Conservation (phyloP, 2,888 invertebrate species). For the Eupeodes luniger region DNA sequence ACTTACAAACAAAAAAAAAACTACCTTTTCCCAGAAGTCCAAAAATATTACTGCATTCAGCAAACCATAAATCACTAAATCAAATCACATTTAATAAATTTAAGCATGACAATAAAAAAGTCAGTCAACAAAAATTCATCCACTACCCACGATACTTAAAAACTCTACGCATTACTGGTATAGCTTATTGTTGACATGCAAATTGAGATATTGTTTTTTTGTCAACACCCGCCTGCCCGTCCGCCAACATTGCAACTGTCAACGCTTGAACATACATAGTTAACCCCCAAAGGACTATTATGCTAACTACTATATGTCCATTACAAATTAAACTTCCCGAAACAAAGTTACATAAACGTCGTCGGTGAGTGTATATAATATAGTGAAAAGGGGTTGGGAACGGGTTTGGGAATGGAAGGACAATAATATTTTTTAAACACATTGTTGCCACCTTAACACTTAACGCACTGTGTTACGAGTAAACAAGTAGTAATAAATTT, state of each 20-base stretch:
- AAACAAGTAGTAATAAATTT: slow-evolving; percentile 76
- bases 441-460: slow-evolving; percentile 38
- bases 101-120: slow-evolving; percentile 21
- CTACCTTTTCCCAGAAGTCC: slow-evolving; percentile 1
- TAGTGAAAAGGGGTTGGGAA: background rate
- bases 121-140: slow-evolving; percentile 27
- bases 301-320: slow-evolving; percentile 23
- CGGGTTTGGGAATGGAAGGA: background rate
- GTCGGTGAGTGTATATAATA: too few relatives aligned
- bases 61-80: slow-evolving; percentile 34
- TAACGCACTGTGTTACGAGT: slow-evolving; percentile 60
- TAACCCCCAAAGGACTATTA: slow-evolving; percentile 42
- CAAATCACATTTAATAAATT: slow-evolving; percentile 48
- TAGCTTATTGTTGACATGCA: slow-evolving; percentile 57
- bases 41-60: background rate
- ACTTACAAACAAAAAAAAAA: background rate
- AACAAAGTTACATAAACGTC: slow-evolving; percentile 28
- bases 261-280: slow-evolving; percentile 2
- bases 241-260: slow-evolving; percentile 6
- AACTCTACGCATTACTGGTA: background rate
- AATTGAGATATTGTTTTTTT: slow-evolving; percentile 69
- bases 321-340: slow-evolving; percentile 56
- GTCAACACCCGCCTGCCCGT: background rate
- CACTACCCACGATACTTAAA: background rate
- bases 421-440: slow-evolving; percentile 28